Conservation (phyloP, 2,888 invertebrate genomes). For the Brassicogethes aeneus region DNA sequence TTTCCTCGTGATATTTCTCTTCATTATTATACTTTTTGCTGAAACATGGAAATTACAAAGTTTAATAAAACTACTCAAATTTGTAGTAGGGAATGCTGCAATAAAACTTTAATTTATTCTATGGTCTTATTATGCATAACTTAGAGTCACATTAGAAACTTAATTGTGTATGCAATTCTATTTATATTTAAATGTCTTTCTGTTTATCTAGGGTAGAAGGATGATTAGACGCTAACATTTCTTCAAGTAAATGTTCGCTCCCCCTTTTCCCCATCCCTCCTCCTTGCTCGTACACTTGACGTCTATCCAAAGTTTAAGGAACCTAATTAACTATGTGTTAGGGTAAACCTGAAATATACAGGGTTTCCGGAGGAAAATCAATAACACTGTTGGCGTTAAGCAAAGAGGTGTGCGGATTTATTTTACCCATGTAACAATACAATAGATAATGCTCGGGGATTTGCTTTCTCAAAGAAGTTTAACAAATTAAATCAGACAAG, state of each 20-base stretch:
- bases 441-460: too few relatives aligned
- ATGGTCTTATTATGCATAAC: background rate
- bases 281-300: too few relatives aligned
- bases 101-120: background rate
- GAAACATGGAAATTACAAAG: too few relatives aligned
- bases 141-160: background rate
- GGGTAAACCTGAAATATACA: background rate
- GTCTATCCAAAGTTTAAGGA: background rate
- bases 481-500: too few relatives aligned
- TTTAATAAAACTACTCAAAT: too few relatives aligned
- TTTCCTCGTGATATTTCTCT: too few relatives aligned
- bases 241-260: background rate
- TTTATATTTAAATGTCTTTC: background rate
- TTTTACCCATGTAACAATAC: too few relatives aligned
- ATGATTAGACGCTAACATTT: background rate
- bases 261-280: background rate
- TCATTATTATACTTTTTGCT: too few relatives aligned
- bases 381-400: background rate
- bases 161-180: background rate
- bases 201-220: background rate
- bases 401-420: background rate
- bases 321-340: constrained; percentile 1
- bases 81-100: too few relatives aligned
- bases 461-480: too few relatives aligned
- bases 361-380: background rate